A percentile compares a stretch with the other conserved stretches of the same genome.
phyloP scores from a whole-genome alignment of 64 coral and sea anemone genomes.

The Pocillopora verrucosa region DNA sequence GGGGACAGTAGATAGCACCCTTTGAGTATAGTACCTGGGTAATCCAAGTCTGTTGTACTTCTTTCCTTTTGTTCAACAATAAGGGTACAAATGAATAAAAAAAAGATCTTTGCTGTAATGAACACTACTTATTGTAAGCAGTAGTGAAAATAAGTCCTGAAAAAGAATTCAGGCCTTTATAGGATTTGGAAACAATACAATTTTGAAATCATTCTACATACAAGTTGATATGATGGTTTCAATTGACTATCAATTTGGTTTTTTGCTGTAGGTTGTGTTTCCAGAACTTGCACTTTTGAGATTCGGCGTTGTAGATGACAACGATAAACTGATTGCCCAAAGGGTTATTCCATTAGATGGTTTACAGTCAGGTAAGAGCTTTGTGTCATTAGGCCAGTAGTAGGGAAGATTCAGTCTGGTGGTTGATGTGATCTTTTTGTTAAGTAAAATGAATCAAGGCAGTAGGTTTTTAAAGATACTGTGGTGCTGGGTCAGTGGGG shows the following conservation, averaged over 20 bases:
- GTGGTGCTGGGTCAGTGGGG: no score
- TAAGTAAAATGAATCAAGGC: background rate
- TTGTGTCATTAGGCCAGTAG: background rate
- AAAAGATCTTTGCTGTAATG: no score
- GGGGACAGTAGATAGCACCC: no score
- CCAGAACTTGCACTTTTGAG: conserved; percentile 89
- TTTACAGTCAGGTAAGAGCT: conserved; percentile 77
- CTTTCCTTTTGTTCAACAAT: no score
- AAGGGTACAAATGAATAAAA: no score
- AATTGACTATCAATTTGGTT: background rate
- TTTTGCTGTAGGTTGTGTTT: conserved; percentile 67
- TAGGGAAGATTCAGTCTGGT: background rate
- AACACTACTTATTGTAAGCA: no score
- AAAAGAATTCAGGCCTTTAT: background rate
- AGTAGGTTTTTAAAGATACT: background rate
- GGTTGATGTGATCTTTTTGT: background rate
- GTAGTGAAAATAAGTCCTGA: no score
- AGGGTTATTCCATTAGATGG: conserved; percentile 78
- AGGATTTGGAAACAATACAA: background rate
- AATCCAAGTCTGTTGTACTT: no score
- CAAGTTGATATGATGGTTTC: no score
- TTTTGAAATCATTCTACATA: no score
- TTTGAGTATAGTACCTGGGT: no score
- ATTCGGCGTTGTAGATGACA: conserved; percentile 92
- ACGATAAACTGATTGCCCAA: conserved; percentile 86